phyloP scores from a whole-genome alignment of 2,888 invertebrate genomes.

The Cheilosia vulpina region DNA sequence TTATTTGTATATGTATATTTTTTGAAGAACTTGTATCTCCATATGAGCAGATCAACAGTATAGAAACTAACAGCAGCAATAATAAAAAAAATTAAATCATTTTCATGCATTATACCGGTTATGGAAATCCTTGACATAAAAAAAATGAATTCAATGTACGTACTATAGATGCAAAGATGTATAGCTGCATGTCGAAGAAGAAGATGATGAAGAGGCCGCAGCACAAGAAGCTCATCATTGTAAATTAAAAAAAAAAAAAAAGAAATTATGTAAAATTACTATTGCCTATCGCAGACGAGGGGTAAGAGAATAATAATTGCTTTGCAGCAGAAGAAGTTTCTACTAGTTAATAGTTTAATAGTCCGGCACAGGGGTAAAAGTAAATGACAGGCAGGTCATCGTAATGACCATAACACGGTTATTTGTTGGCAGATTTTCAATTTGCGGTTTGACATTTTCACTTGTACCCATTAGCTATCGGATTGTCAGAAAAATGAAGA shows the following conservation, averaged over 20 bases:
- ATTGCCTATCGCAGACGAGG: background rate
- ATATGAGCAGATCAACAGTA: constrained; percentile 29
- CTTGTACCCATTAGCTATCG: constrained; percentile 56
- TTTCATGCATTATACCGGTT: constrained; percentile 80
- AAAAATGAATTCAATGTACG: constrained; percentile 67
- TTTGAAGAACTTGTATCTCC: constrained; percentile 33
- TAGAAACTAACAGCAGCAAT: constrained; percentile 14
- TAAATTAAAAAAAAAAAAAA: constrained; percentile 65
- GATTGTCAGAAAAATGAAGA: constrained; percentile 32
- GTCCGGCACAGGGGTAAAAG: constrained; percentile 55
- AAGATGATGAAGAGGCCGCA: constrained; percentile 19
- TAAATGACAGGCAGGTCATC: constrained; percentile 52
- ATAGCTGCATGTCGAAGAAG: constrained; percentile 2
- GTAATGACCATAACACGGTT: constrained; percentile 65
- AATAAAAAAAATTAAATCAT: constrained; percentile 67
- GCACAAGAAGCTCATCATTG: constrained; percentile 38
- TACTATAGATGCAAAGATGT: constrained; percentile 13
- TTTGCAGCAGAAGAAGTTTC: constrained; percentile 39
- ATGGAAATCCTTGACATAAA: constrained; percentile 83
- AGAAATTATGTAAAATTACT: constrained; percentile 68
- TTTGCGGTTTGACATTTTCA: constrained; percentile 71
- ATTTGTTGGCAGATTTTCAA: constrained; percentile 37
- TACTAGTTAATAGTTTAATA: constrained; percentile 49
- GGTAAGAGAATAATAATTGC: constrained; percentile 22
- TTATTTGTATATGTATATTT: too few relatives aligned